These are phyloP conservation scores for Muraenolepis orangiensis DNA, from an alignment of 2,797 vertebrate species.

Conservation along the genomic window DNA sequence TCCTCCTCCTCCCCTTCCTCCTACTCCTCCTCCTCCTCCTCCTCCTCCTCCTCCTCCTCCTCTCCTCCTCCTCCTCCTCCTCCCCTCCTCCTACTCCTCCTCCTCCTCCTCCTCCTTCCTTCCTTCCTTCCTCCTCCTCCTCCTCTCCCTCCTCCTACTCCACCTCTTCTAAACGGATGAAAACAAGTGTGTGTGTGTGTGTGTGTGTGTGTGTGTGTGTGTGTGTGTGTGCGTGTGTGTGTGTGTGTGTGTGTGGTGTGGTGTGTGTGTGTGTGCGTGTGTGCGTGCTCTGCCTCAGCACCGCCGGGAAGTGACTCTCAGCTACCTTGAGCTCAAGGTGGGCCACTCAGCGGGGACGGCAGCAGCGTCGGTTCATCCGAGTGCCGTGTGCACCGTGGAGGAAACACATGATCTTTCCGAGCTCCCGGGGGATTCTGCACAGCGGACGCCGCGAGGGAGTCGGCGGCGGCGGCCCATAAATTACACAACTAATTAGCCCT, in stretches of 20 bases:
- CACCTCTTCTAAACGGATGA: constrained; percentile 82
- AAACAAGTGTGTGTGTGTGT: constrained; percentile 78
- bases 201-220: too few relatives aligned
- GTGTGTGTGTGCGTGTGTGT: too few relatives aligned
- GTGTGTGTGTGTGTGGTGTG: too few relatives aligned
- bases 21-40: too few relatives aligned
- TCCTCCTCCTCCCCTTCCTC: too few relatives aligned
- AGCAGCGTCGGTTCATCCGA: constrained; percentile 75
- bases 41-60: too few relatives aligned
- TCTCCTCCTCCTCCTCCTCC: not conserved
- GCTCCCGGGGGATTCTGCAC: constrained; percentile 71
- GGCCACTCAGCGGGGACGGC: constrained; percentile 78
- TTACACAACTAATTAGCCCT: constrained; percentile 79
- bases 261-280: too few relatives aligned
- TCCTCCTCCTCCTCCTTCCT: not conserved
- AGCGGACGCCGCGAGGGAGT: constrained; percentile 67
- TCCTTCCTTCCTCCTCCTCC: not conserved
- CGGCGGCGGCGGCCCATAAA: constrained; percentile 71
- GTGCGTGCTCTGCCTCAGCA: constrained; percentile 73
- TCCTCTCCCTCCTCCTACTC: constrained; percentile 40
- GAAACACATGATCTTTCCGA: constrained; percentile 74
- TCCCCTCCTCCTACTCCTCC: constrained; percentile 33
- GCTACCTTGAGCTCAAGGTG: constrained; percentile 82
- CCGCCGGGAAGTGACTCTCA: constrained; percentile 78
- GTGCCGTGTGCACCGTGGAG: constrained; percentile 67